Evolutionary conservation across 2,888 invertebrate species (phyloP).

Genomic region (Pycnomerus fuliginosus): DNA sequence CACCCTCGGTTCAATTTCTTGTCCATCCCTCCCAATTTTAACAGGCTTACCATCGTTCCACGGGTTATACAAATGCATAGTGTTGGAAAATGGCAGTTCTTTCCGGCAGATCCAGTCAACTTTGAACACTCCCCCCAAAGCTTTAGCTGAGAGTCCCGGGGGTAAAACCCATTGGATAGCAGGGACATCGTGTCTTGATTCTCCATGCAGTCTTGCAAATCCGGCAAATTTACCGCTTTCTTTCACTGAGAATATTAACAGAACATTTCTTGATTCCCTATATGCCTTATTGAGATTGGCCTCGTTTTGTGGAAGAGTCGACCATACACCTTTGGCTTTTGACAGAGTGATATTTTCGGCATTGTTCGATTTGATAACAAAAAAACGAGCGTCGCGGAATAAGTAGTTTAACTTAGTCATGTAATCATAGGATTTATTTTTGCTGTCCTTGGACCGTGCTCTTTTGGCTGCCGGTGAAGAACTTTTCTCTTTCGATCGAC

Average conservation of each 20-base stretch:
- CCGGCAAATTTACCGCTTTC: slow-evolving; percentile 96
- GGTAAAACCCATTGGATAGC: slow-evolving; percentile 94
- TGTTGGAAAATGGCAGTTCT: slow-evolving; percentile 89
- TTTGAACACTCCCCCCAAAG: slow-evolving; percentile 93
- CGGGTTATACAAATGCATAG: slow-evolving; percentile 90
- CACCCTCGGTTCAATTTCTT: slow-evolving; percentile 95
- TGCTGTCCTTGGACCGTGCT: slow-evolving; percentile 49
- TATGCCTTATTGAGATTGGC: slow-evolving; percentile 93
- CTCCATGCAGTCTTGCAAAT: slow-evolving; percentile 86
- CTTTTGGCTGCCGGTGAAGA: slow-evolving; percentile 47
- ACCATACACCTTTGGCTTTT: slow-evolving; percentile 96
- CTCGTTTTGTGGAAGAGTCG: slow-evolving; percentile 96
- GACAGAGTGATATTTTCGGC: slow-evolving; percentile 94
- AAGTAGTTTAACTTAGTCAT: slow-evolving; percentile 89
- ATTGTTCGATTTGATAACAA: slow-evolving; percentile 97
- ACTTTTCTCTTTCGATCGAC: slow-evolving; percentile 48
- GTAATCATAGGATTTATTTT: slow-evolving; percentile 76
- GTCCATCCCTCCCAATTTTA: slow-evolving; percentile 98
- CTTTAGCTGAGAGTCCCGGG: slow-evolving; percentile 87
- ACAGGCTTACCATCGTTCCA: slow-evolving; percentile 99
- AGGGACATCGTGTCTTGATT: slow-evolving; percentile 86
- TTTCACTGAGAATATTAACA: slow-evolving; percentile 95
- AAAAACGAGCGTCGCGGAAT: slow-evolving; percentile 91
- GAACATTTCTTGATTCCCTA: slow-evolving; percentile 88
- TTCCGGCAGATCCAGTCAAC: slow-evolving; percentile 97